These are phyloP conservation scores for Vulpes lagopus DNA, from an alignment of 2,113 vertebrate genomes.

Conservation along the genomic window DNA sequence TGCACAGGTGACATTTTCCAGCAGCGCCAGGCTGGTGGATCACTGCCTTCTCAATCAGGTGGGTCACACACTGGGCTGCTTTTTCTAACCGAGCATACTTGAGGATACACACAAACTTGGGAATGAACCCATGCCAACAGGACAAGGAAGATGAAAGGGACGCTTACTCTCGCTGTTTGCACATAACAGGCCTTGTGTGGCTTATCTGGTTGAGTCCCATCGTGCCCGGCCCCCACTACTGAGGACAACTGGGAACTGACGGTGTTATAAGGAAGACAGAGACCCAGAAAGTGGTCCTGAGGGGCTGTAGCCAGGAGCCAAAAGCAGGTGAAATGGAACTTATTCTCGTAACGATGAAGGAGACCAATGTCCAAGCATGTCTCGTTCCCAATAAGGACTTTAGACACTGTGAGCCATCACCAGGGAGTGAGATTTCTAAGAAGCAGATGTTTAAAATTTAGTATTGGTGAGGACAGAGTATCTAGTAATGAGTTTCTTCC, in stretches of 20 bases:
- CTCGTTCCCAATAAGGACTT: not conserved
- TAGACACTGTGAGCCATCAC: rapidly evolving
- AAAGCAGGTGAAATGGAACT: not conserved
- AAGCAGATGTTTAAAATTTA: not conserved
- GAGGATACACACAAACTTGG: not conserved
- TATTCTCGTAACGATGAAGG: not conserved
- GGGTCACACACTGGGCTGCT: not conserved
- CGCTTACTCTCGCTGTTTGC: not conserved
- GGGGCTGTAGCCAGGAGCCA: not conserved
- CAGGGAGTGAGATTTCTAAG: not conserved
- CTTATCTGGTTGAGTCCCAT: rapidly evolving
- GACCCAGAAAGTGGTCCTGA: not conserved
- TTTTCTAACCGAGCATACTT: not conserved
- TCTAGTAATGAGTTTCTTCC: not conserved
- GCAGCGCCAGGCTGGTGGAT: not conserved
- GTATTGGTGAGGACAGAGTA: not conserved
- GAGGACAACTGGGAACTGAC: not conserved
- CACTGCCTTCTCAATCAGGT: not conserved
- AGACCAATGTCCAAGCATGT: not conserved
- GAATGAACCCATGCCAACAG: not conserved
- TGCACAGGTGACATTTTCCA: not conserved
- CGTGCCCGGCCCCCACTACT: not conserved
- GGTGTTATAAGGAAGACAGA: not conserved
- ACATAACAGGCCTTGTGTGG: not conserved
- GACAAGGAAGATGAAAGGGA: not conserved